Base-by-base conservation (phyloP, 2,797 vertebrate species). In the Ciconia nigra region DNA sequence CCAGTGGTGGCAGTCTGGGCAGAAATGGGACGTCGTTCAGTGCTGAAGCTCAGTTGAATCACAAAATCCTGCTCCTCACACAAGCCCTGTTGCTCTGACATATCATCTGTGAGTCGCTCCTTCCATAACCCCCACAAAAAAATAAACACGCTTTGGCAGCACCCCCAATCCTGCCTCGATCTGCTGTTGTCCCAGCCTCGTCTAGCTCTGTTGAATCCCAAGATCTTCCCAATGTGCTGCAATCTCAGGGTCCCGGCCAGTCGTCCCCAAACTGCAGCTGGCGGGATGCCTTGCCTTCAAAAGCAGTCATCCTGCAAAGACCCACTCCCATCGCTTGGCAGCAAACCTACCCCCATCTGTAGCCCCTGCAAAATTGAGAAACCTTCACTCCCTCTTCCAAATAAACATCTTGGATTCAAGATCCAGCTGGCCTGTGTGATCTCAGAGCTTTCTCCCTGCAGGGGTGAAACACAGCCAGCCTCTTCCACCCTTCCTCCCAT, bases 381-480 rank as follows among this genome's bases (percentile, higher is more conserved):
- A 97, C 81, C 44, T 54, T 94, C 66, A 13, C 66, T 94, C 86
- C 28, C n/a, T 83, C 71, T 94, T 96, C 91, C 96, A 94, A 80
- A 96, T 65, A 97, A 96, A 92, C 92, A 96, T 94, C 70, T 96
- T 89, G 63, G 87, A 94, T 87, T 91, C 90, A 87, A 85, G 84
- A 94, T 94, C 84, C 95, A 94, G 93, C 89, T 96, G 96, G 96
- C 74, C 94, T 89, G 63, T 28, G 71, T 96, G 90, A 96, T 93
- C 95, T 96, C 94, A 95, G 95, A 90, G 89, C 61, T 72, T 94
- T 96, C 89, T 89, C 94, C 87, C 94, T 80, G 81, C 87, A 96
- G 67, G 78, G 89, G 92, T 91, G 90, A 97, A 91, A 93, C 87
- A 73, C 83, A 93, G 91, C 94, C 95, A 97, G 92, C n/a, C 78